Conservation (phyloP, 2,888 invertebrate species). For the Prosopocoilus inquinatus region DNA sequence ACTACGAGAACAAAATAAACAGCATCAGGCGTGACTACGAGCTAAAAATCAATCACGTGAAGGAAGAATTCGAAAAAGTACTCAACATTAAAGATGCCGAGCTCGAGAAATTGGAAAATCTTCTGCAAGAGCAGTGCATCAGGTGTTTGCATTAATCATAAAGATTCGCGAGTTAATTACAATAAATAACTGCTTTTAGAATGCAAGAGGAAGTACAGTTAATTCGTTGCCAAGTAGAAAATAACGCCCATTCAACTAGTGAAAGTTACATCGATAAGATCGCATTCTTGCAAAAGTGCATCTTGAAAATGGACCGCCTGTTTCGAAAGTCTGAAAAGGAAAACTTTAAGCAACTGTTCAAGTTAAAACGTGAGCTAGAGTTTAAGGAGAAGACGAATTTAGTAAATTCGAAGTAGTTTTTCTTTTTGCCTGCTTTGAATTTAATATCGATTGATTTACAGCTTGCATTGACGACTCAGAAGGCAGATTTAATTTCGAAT, state of each 20-base stretch:
- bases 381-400: constrained; percentile 23
- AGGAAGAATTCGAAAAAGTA: constrained; percentile 15
- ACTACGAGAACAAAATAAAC: constrained; percentile 10
- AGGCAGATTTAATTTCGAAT: constrained; percentile 22
- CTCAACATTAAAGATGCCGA: constrained; percentile 22
- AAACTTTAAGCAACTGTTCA: constrained; percentile 24
- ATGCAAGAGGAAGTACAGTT: constrained; percentile 30
- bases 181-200: constrained; percentile 18
- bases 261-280: constrained; percentile 25
- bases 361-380: constrained; percentile 25
- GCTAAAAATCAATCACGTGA: constrained; percentile 14
- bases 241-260: constrained; percentile 5
- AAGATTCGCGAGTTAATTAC: not conserved
- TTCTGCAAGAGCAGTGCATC: constrained; percentile 25
- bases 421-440: no score
- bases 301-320: constrained; percentile 29
- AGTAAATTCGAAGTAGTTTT: constrained; percentile 9
- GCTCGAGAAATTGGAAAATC: constrained; percentile 22
- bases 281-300: constrained; percentile 27
- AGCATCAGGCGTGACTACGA: constrained; percentile 12
- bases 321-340: constrained; percentile 30
- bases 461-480: constrained; percentile 25
- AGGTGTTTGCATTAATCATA: constrained; percentile 10
- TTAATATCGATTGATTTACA: constrained; percentile 6
- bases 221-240: constrained; percentile 27